phyloP scores from a whole-genome alignment of 2,797 vertebrate genomes.

The Pseudocheirus occidentalis region DNA sequence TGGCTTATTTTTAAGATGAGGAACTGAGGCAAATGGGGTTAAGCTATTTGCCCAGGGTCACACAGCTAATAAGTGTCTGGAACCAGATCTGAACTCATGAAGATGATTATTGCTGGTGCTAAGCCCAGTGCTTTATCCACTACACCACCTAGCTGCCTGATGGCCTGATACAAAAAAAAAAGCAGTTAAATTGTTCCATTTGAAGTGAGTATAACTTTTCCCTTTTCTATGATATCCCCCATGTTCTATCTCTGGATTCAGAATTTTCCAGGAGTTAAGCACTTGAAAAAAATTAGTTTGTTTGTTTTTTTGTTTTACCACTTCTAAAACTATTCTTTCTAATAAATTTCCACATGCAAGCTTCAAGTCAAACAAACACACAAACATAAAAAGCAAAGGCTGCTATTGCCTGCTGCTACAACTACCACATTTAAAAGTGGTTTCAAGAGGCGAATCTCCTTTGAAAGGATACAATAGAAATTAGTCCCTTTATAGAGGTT shows the following conservation, averaged over 20 bases:
- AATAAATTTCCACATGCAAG: constrained; percentile 53
- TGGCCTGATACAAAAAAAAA: constrained; percentile 37
- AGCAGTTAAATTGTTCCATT: constrained; percentile 39
- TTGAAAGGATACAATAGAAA: constrained; percentile 27
- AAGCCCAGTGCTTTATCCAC: not conserved
- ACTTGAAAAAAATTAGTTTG: constrained; percentile 10
- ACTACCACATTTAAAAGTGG: constrained; percentile 16
- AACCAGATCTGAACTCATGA: not conserved
- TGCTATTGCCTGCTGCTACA: constrained; percentile 29
- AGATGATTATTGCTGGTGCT: not conserved
- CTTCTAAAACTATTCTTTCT: constrained; percentile 35
- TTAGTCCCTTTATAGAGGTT: constrained; percentile 28
- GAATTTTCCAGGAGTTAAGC: constrained; percentile 54
- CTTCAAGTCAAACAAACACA: constrained; percentile 10
- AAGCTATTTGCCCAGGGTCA: not conserved
- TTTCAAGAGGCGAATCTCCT: constrained; percentile 45
- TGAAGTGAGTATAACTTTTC: constrained; percentile 45
- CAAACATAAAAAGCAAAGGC: constrained; percentile 9
- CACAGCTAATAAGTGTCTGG: not conserved
- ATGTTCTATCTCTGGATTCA: constrained; percentile 25
- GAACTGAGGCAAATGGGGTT: not conserved
- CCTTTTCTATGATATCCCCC: constrained; percentile 33
- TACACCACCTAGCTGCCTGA: not conserved
- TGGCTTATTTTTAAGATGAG: not conserved
- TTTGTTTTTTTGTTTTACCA: not conserved